Evolutionary conservation across 1,140 invertebrate genomes (phyloP).

Genomic region (Drosophila sproati): DNA sequence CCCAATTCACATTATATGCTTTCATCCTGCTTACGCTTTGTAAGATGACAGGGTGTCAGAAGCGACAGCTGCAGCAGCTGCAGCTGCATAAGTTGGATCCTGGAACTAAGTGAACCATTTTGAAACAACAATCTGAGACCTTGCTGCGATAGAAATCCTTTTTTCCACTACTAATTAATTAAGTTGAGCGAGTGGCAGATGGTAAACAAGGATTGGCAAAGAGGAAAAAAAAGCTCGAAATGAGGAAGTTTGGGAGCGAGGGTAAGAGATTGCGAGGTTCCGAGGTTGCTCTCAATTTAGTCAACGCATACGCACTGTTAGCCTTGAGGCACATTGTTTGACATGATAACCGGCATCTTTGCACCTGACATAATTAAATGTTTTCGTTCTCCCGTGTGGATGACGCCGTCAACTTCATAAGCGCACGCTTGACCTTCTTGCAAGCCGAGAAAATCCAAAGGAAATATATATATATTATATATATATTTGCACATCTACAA

Average conservation of each 20-base stretch:
- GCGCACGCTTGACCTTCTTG: conserved; percentile 50
- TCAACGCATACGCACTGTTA: conserved; percentile 52
- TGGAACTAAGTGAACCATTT: conserved; percentile 9
- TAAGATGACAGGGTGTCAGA: background rate
- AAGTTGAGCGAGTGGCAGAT: conserved; percentile 9
- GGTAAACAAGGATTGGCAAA: background rate
- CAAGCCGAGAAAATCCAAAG: conserved; percentile 37
- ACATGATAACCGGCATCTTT: conserved; percentile 71
- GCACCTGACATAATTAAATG: conserved; percentile 82
- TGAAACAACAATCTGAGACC: conserved; percentile 15
- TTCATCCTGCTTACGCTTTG: background rate
- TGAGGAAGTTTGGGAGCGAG: background rate
- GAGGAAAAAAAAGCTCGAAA: background rate
- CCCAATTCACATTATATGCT: too few relatives aligned
- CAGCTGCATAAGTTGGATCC: background rate
- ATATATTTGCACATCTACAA: conserved; percentile 12
- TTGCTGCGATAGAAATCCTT: conserved; percentile 38
- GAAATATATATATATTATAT: background rate
- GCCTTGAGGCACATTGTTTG: conserved; percentile 19
- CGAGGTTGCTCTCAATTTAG: conserved; percentile 50
- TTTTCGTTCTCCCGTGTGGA: conserved; percentile 21
- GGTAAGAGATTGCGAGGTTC: background rate
- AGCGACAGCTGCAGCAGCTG: conserved; percentile 19
- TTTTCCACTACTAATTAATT: conserved; percentile 50
- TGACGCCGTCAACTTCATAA: conserved; percentile 69